phyloP scores from a whole-genome alignment of 2,888 invertebrate species.

The Tipula confusa region DNA sequence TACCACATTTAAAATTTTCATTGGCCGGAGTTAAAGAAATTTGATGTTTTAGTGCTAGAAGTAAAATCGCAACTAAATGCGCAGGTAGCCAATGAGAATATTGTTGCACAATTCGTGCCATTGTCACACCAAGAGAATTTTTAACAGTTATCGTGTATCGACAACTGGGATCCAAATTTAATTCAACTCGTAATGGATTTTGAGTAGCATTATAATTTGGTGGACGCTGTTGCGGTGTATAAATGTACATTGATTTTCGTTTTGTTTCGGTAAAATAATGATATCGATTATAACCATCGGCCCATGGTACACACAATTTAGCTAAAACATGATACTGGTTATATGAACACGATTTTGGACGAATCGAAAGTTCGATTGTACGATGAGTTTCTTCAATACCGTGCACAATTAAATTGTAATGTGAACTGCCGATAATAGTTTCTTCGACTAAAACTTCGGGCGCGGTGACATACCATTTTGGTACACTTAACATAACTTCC shows the following conservation, averaged over 20 bases:
- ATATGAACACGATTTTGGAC: conserved; percentile 52
- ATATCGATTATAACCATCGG: conserved; percentile 57
- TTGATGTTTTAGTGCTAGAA: conserved; percentile 58
- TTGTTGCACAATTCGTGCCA: conserved; percentile 63
- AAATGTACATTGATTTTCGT: conserved; percentile 56
- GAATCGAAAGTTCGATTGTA: conserved; percentile 57
- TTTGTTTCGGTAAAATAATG: conserved; percentile 53
- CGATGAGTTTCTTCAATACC: conserved; percentile 58
- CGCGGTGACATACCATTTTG: conserved; percentile 48
- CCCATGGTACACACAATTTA: conserved; percentile 64
- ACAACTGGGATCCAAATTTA: conserved; percentile 67
- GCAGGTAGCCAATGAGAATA: conserved; percentile 62
- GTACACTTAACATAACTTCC: conserved; percentile 45
- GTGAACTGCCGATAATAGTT: conserved; percentile 56
- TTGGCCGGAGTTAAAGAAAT: conserved; percentile 46
- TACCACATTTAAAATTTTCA: conserved; percentile 49
- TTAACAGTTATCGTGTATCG: conserved; percentile 64
- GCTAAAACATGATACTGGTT: conserved; percentile 56
- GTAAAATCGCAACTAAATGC: conserved; percentile 60
- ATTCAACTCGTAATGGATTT: conserved; percentile 53
- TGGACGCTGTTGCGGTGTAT: conserved; percentile 56
- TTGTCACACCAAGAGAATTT: conserved; percentile 55
- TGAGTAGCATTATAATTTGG: conserved; percentile 46
- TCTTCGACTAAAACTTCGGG: conserved; percentile 51
- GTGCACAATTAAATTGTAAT: conserved; percentile 58